Conservation (phyloP, 2,113 vertebrate species). For the Aviceda subcristata region DNA sequence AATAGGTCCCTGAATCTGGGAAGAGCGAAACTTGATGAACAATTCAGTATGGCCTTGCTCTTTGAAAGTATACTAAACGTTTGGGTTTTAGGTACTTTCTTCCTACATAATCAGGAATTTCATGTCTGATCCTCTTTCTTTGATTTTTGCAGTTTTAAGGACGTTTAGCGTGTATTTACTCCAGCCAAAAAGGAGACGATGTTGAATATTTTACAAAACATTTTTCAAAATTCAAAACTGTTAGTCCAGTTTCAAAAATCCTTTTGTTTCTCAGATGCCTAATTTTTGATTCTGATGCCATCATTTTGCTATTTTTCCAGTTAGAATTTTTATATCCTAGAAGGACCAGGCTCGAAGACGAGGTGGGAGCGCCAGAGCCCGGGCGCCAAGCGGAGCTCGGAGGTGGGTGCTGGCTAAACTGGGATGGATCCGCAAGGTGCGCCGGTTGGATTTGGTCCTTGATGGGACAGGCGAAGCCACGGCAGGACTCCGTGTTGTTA, state of each 20-base stretch:
- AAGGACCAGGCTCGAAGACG: background rate
- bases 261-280: background rate
- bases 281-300: background rate
- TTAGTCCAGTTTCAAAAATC: background rate
- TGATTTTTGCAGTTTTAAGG: background rate
- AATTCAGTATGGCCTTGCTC: accelerated
- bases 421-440: background rate
- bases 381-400: background rate
- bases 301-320: background rate
- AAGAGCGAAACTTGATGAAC: background rate
- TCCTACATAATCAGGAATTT: background rate
- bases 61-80: background rate
- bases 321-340: background rate
- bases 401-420: background rate
- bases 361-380: background rate
- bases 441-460: background rate
- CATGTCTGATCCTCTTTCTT: background rate
- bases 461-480: background rate
- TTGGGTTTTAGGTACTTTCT: background rate
- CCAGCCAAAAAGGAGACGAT: background rate
- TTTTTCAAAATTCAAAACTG: background rate
- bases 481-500: background rate
- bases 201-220: background rate
- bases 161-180: background rate
- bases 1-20: background rate